phyloP scores from a whole-genome alignment of 2,113 vertebrate species.

The Macaca fascicularis region T2T-MFA8v1.1 NC_088391.1:53361501-53362000 shows the following conservation, averaged over 20 bases:
- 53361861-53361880: neutral
- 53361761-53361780: neutral
- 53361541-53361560: neutral
- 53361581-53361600: neutral
- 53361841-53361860: too few relatives aligned
- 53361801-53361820: neutral
- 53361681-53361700: neutral
- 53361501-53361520: neutral
- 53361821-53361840: neutral
- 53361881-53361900: neutral
- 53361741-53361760: neutral
- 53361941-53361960: neutral
- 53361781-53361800: neutral
- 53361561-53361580: neutral
- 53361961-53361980: neutral
- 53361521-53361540: neutral
- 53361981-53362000: neutral
- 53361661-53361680: neutral
- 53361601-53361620: neutral
- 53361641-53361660: too few relatives aligned
- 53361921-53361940: neutral
- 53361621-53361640: neutral
- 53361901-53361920: neutral
- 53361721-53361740: neutral
- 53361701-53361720: neutral